Conservation (phyloP, 2,797 vertebrate species). For the Siniperca obscura region DNA sequence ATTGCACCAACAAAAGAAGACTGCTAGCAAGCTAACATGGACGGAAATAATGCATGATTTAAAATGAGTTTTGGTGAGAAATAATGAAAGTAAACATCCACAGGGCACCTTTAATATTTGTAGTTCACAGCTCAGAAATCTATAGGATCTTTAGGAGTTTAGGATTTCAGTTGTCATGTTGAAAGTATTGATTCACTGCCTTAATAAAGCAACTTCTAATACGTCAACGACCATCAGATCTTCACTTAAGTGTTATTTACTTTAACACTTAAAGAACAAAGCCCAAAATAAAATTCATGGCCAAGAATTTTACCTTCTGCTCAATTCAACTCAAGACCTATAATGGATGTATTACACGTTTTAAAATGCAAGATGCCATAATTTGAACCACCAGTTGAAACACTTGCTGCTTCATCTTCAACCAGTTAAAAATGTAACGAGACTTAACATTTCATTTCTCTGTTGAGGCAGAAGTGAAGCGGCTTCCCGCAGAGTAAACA, state of each 20-base stretch:
- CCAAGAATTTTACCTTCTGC: neutral
- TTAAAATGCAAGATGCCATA: neutral
- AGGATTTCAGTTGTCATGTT: neutral
- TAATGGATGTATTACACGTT: neutral
- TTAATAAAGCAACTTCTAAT: neutral
- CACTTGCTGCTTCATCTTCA: neutral
- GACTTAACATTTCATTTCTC: constrained; percentile 12
- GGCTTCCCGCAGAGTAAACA: constrained; percentile 28
- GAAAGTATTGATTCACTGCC: neutral
- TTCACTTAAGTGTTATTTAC: neutral
- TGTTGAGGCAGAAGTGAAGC: constrained; percentile 40
- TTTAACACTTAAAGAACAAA: neutral
- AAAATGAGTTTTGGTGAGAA: neutral
- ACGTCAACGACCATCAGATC: neutral
- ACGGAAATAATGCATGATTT: neutral
- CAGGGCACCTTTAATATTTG: neutral
- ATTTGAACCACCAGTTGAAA: constrained; percentile 6
- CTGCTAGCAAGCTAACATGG: neutral
- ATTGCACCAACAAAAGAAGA: neutral
- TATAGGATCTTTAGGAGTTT: neutral
- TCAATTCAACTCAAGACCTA: neutral
- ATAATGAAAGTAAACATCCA: neutral
- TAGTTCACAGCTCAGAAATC: neutral
- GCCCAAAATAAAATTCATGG: neutral
- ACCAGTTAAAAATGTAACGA: neutral